Evolutionary conservation across 1,140 invertebrate genomes (phyloP), one percentile per base, ranked within the genome.

Genomic region (Uloborus diversus): DNA sequence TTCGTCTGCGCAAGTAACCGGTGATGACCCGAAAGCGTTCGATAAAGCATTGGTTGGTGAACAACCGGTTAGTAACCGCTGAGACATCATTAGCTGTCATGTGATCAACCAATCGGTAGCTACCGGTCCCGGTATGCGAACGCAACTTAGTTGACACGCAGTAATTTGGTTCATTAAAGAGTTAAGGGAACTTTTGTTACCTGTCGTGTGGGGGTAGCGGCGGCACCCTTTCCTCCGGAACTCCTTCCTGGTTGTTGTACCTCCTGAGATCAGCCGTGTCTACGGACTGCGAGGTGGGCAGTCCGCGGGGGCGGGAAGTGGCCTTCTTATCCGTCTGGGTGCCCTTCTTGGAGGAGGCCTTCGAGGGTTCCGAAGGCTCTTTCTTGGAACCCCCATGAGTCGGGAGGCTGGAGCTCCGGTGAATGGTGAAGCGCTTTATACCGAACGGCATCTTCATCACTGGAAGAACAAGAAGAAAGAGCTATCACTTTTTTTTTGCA

Each of bases 371-470:
- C 28, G 71, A 13, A 17, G n/a, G n/a, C 56, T 64, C 47, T 28
- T 66, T 49, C 68, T 73, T 80, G 3, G 79, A 65, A 42, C 79
- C 68, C 1, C 79, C 79, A 27, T 79, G 76, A 17, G 76, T 62
- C 23, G 69, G 79, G 25, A 81, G 69, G 49, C 79, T 81, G 11
- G 70, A 70, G 61, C 79, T 81, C 27, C 79, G 61, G 47, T 75
- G 79, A 51, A 81, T 81, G 20, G 79, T 81, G 79, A 75, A 81
- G 35, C 79, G 56, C 51, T 75, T 75, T 9, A 75, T 75, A 17
- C 61, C 61, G 33, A 81, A 81, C 47, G 79, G 79, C 79, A 81
- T 81, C 76, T 79, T 79, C 73, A 78, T 78, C 33, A 78, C 73
- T 78, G 33, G 1, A 37, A 49, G 47, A 1, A 4, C 5, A 17